Percentiles rank a stretch among this genome's conserved stretches.
Evolutionary conservation across 2,113 vertebrate genomes (phyloP).

Genomic region (Jaculus jaculus): DNA sequence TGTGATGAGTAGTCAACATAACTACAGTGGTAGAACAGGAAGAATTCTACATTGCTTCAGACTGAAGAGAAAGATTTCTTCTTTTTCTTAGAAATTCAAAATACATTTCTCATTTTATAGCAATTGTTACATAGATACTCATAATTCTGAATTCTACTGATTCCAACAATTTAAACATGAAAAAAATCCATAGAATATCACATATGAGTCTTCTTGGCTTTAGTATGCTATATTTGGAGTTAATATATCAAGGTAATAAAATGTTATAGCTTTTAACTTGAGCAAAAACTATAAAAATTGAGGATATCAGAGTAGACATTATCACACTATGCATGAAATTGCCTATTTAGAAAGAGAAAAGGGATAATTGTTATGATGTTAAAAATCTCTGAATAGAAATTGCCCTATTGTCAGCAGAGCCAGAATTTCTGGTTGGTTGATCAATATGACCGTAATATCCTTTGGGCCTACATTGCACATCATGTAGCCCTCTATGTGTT

Average conservation of each 20-base stretch:
- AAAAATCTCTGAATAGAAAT: constrained; percentile 58
- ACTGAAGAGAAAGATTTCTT: background rate
- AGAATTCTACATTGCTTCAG: background rate
- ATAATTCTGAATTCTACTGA: background rate
- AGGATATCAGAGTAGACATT: background rate
- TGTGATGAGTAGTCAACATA: background rate
- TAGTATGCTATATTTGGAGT: constrained; percentile 49
- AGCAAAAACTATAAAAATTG: constrained; percentile 54
- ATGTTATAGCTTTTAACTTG: constrained; percentile 45
- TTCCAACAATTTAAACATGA: background rate
- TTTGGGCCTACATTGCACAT: background rate
- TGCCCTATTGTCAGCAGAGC: background rate
- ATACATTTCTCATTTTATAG: background rate
- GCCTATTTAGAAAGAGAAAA: constrained; percentile 58
- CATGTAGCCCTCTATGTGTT: background rate
- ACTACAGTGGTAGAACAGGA: background rate
- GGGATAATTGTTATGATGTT: constrained; percentile 46
- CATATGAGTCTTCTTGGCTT: background rate
- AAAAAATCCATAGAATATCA: background rate
- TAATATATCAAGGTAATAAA: constrained; percentile 46
- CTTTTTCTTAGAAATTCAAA: constrained; percentile 21
- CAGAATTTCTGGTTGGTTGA: background rate
- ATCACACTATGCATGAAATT: constrained; percentile 46
- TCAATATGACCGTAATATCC: constrained; percentile 48
- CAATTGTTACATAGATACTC: background rate